These are phyloP conservation scores for Echinops telfairi DNA, from an alignment of 2,113 vertebrate genomes.

Conservation along the genomic window DNA sequence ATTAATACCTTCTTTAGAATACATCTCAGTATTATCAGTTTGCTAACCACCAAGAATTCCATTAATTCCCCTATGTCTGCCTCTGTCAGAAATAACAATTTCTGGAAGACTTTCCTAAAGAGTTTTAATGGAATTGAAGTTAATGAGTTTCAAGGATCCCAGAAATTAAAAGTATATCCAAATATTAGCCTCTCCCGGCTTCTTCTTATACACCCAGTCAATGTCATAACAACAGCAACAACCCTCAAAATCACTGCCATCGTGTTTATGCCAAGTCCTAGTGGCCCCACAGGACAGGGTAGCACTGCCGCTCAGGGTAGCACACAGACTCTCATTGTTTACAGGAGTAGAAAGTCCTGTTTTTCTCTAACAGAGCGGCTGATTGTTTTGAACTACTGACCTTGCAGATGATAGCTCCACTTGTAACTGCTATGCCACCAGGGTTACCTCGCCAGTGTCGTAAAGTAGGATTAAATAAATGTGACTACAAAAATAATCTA, in stretches of 20 bases:
- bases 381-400: too few species aligned
- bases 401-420: too few species aligned
- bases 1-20: slow-evolving; percentile 40
- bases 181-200: background rate
- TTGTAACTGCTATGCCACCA: too few species aligned
- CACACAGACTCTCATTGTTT: too few species aligned
- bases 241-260: too few species aligned
- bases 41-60: slow-evolving; percentile 3
- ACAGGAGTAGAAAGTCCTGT: too few species aligned
- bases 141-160: background rate
- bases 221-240: too few species aligned
- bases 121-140: slow-evolving; percentile 20
- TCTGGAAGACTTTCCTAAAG: slow-evolving; percentile 1
- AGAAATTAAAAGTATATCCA: background rate
- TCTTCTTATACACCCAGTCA: background rate
- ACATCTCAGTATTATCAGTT: background rate
- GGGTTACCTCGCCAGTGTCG: background rate
- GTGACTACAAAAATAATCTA: slow-evolving; percentile 48
- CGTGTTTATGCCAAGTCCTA: too few species aligned
- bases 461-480: slow-evolving; percentile 59
- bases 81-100: slow-evolving; percentile 16
- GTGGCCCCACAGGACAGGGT: too few species aligned
- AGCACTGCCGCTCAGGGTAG: too few species aligned
- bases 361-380: too few species aligned
- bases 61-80: background rate